Evolutionary conservation across 2,113 vertebrate species (phyloP).

Genomic region (Eptatretus burgeri): DNA sequence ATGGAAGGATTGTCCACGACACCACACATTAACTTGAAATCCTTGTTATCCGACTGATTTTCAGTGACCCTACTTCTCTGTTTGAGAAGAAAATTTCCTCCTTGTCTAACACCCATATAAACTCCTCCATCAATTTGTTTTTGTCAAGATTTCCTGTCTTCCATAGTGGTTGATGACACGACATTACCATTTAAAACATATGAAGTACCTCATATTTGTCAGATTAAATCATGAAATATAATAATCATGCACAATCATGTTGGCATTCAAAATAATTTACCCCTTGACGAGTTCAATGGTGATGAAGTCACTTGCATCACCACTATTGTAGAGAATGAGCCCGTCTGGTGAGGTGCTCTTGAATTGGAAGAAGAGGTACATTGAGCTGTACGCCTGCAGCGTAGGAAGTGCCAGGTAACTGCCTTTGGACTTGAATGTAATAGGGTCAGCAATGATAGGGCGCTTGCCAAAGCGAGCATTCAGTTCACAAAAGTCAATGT

Average conservation of each 20-base stretch:
- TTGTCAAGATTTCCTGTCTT: not conserved
- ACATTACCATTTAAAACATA: not conserved
- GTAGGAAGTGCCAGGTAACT: conserved; percentile 71
- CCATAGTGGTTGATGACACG: conserved; percentile 5
- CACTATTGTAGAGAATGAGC: conserved; percentile 82
- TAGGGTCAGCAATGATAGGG: conserved; percentile 85
- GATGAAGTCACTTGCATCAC: conserved; percentile 93
- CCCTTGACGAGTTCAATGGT: conserved; percentile 96
- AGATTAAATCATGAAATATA: not conserved
- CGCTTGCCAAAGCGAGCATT: conserved; percentile 90
- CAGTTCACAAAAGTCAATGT: conserved; percentile 93
- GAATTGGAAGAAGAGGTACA: conserved; percentile 99
- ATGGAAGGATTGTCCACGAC: no score
- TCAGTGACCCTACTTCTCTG: no score
- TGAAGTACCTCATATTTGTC: not conserved
- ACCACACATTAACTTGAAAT: no score
- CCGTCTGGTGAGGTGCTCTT: conserved; percentile 90
- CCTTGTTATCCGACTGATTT: no score
- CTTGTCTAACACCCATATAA: not conserved
- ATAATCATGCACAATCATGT: not conserved
- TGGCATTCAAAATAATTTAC: conserved; percentile 19
- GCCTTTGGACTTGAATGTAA: conserved; percentile 92
- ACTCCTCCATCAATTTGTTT: not conserved
- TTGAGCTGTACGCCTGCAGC: conserved; percentile 84
- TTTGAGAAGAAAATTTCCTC: not conserved